These are phyloP conservation scores for Sylvilagus floridanus DNA, from an alignment of 2,797 vertebrate species.

Conservation along the genomic window DNA sequence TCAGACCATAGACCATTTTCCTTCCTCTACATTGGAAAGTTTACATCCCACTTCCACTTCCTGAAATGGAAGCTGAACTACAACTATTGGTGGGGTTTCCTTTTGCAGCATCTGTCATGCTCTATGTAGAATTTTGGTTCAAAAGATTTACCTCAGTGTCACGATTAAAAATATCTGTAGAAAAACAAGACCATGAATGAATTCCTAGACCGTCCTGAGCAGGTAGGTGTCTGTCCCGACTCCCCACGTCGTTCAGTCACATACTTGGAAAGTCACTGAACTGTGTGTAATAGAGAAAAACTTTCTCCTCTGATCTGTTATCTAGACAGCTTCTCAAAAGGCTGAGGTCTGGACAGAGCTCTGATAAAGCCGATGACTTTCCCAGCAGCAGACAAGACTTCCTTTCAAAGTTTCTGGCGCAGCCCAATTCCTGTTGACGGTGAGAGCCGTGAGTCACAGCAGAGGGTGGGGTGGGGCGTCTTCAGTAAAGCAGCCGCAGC, in stretches of 20 bases:
- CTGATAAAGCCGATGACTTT: neutral
- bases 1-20: neutral
- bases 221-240: neutral
- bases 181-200: neutral
- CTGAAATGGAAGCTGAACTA: neutral
- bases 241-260: neutral
- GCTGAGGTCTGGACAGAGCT: neutral
- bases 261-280: constrained; percentile 17
- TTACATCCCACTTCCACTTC: neutral
- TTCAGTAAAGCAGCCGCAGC: neutral
- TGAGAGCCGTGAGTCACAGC: neutral
- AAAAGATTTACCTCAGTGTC: no score
- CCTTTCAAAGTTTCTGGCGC: neutral
- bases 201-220: constrained; percentile 7
- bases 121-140: neutral
- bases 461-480: accelerated
- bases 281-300: neutral
- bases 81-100: neutral
- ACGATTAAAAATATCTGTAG: neutral
- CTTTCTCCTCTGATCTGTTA: neutral
- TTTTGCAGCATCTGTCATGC: neutral
- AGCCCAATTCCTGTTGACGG: neutral
- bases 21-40: neutral
- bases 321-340: constrained; percentile 56
- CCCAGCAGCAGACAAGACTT: neutral